Base-by-base conservation (phyloP, 2,113 vertebrate species). In the Condylura cristata region DNA sequence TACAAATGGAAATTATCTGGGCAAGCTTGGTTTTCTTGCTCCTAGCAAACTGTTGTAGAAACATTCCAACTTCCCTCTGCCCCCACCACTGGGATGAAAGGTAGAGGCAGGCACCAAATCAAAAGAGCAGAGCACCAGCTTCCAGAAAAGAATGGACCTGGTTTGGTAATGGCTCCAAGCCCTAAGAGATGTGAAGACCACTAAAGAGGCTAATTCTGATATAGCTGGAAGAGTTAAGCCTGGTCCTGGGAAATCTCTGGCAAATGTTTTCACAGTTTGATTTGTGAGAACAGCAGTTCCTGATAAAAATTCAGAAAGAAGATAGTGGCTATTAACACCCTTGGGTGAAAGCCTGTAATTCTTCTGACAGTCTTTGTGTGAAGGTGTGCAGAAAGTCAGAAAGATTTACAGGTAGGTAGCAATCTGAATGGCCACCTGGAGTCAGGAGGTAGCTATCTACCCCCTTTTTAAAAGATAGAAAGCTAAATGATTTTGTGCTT, bases 221-320 rank as follows among this genome's bases (percentile, higher is more conserved):
- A 4, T 28, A 26, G 8, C n/a, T 60, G 30, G 66, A 74, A 75
- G n/a, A 84, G 28, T 14, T 51, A 72, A 87, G 34, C 48, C 86
- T 26, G 18, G n/a, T 41, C 53, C 71, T 24, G 56, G 71, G 61
- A 84, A 82, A 71, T 22, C 48, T 85, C 87, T 91, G 65, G 83
- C 82, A 87, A 95, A 92, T n/a, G 85, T 95, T 92, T 74, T 94
- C 22, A 84, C 44, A 58, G n/a, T 58, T 75, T 34, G 34, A 81
- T 30, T 56, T 89, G 79, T 81, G 78, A 82, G 30, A 88, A 95
- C 82, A 83, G 78, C 71, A 46, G 51, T 48, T 87, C 30, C 87
- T 78, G 95, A 95, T 93, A 82, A 91, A 90, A 61, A 20, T n/a
- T 26, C 79, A 70, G 76, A 63, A 91, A 93, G 1, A 82, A 92